Base-by-base conservation (phyloP, 2,113 vertebrate species). In the Pteropus alecto region DNA sequence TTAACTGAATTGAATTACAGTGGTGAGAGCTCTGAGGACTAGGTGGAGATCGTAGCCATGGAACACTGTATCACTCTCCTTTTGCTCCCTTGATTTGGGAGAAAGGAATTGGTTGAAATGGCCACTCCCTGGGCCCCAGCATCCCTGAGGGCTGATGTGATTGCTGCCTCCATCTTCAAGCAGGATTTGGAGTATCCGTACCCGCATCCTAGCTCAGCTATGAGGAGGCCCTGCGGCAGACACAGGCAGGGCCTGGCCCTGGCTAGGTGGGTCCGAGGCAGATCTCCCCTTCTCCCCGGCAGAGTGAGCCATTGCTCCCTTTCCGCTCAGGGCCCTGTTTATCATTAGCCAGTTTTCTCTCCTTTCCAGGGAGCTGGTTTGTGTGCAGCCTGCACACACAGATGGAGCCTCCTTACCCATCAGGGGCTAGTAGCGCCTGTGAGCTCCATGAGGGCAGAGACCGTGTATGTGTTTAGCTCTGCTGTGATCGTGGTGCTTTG, bases 81-180 rank as follows among this genome's bases (percentile, higher is more conserved):
- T 56, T 46, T 11, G 5, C 35, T 46, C 13, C n/a, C 35, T 63
- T 24, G 15, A 71, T 38, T 54, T 89, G 21, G 21, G 30, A 93
- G 82, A 28, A 79, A 33, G 58, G 61, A 74, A 41, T 61, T 26
- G 9, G n/a, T 43, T 58, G 30, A 35, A 56, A 18, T 11, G 24
- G 54, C 43, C 13, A 7, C 54, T 9, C 14, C 33, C 16, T 33
- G 0, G 9, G 4, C 68, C n/a, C 38, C 35, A 9, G 9, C 15
- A 0, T 24, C 41, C n/a, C 79, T 6, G 1, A 61, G 56, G 13
- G 3, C n/a, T 26, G 30, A 68, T 89, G 22, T 43, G 35, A 10
- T 18, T 1, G 7, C 48, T 30, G 5, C 15, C 65, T 63, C 14
- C 51, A 9, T 33, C 54, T 86, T 51, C 28, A 54, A 41, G 48